These are phyloP conservation scores for Lasioglossum oenotherae DNA, from an alignment of 2,888 invertebrate species.

Conservation along the genomic window DNA sequence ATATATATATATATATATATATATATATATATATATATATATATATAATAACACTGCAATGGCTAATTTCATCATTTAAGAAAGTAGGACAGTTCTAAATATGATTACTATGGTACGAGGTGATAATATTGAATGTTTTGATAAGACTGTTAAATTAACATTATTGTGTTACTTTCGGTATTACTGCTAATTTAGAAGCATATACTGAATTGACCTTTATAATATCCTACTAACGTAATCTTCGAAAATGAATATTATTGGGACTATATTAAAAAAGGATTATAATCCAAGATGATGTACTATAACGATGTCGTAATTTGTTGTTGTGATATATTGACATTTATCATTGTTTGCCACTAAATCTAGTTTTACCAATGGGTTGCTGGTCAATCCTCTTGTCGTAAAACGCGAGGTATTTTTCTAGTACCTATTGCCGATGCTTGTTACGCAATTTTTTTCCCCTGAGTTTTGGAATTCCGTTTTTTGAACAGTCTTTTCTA, in stretches of 20 bases:
- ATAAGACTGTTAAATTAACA: constrained; percentile 67
- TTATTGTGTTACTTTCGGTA: constrained; percentile 44
- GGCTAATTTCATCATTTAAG: constrained; percentile 47
- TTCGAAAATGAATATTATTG: constrained; percentile 31
- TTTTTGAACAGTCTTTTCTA: constrained; percentile 29
- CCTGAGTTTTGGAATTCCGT: constrained; percentile 28
- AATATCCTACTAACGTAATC: constrained; percentile 23
- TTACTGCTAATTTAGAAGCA: constrained; percentile 25
- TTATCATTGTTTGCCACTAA: constrained; percentile 44
- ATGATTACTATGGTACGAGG: constrained; percentile 41
- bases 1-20: constrained; percentile 37
- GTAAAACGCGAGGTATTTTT: constrained; percentile 69
- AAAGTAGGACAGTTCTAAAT: constrained; percentile 38
- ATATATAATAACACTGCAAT: constrained; percentile 40
- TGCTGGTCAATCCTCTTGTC: constrained; percentile 70
- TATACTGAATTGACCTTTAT: constrained; percentile 38
- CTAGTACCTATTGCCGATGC: constrained; percentile 50
- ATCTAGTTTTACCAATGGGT: constrained; percentile 61
- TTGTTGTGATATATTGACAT: constrained; percentile 54
- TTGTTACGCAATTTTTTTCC: constrained; percentile 40
- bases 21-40: constrained; percentile 44
- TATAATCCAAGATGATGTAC: constrained; percentile 23
- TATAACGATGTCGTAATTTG: constrained; percentile 44
- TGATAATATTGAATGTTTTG: constrained; percentile 49
- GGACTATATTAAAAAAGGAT: constrained; percentile 26